A percentile compares a stretch with the other conserved stretches of the same genome.
Conservation (phyloP, 2,797 vertebrate species). For the Amblyopsis hoosieri region DNA sequence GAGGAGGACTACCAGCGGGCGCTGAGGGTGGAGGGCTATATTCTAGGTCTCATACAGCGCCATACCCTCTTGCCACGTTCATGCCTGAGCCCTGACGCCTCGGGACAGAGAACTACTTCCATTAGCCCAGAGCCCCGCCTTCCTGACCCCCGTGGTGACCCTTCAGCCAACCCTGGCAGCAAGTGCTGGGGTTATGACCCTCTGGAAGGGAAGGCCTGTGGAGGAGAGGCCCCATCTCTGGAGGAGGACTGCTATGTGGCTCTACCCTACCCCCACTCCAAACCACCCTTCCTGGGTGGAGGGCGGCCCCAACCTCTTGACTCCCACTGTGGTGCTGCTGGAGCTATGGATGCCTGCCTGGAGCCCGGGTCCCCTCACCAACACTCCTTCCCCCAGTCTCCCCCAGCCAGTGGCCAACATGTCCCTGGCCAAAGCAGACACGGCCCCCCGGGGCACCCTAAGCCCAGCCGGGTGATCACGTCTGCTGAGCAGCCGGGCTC, state of each 20-base stretch:
- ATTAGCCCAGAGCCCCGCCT: conserved; percentile 57
- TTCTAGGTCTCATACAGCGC: conserved; percentile 85
- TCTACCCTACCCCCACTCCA: conserved; percentile 65
- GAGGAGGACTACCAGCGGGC: conserved; percentile 77
- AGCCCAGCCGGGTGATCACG: conserved; percentile 47
- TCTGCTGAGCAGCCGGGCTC: conserved; percentile 67
- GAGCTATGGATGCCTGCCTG: conserved; percentile 57
- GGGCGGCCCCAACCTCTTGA: conserved; percentile 69
- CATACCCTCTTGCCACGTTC: conserved; percentile 75
- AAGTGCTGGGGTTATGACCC: conserved; percentile 72
- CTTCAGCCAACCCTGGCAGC: conserved; percentile 62
- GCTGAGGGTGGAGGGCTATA: conserved; percentile 84
- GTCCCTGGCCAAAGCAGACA: conserved; percentile 74
- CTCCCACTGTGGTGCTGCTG: conserved; percentile 64
- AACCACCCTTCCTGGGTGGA: conserved; percentile 60
- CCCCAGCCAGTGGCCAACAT: conserved; percentile 81
- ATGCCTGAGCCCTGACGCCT: conserved; percentile 72
- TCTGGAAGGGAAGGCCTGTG: conserved; percentile 55
- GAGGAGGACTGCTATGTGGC: conserved; percentile 69
- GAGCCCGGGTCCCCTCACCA: conserved; percentile 67
- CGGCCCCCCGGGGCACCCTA: conserved; percentile 55
- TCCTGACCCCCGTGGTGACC: conserved; percentile 58
- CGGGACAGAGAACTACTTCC: conserved; percentile 69
- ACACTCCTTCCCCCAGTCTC: conserved; percentile 57
- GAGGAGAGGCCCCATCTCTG: conserved; percentile 62